phyloP scores from a whole-genome alignment of 2,113 vertebrate genomes.

The Baryphthengus martii region DNA sequence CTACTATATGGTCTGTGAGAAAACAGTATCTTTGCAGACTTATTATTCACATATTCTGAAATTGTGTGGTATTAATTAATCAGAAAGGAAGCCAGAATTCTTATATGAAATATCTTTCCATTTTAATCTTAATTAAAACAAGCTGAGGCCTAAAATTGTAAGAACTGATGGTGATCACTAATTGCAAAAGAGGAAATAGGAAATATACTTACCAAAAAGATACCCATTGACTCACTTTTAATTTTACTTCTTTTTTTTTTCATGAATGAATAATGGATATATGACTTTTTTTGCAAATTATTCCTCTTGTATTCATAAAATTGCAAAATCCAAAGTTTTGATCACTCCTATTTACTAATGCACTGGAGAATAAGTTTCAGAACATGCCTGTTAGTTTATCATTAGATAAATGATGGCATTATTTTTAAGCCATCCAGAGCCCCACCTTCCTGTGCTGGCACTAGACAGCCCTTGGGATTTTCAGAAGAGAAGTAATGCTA shows the following conservation, averaged over 20 bases:
- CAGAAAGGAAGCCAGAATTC: slow-evolving; percentile 23
- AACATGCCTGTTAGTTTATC: not conserved
- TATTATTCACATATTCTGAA: slow-evolving; percentile 28
- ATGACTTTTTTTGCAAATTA: not conserved
- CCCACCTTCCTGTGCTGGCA: not conserved
- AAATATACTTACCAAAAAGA: not conserved
- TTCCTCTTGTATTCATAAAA: not conserved
- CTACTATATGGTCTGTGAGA: slow-evolving; percentile 44
- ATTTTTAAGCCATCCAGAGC: not conserved
- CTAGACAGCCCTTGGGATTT: not conserved
- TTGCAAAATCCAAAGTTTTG: not conserved
- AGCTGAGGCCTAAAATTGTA: slow-evolving; percentile 3
- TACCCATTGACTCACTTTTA: not conserved
- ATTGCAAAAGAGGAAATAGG: not conserved
- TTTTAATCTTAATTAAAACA: slow-evolving; percentile 51
- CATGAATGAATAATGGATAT: not conserved
- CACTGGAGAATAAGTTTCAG: not conserved
- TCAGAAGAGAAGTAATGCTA: not conserved
- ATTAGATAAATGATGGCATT: not conserved
- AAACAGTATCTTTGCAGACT: slow-evolving; percentile 47
- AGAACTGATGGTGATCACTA: not conserved
- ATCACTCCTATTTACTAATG: not conserved
- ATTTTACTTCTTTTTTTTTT: not conserved
- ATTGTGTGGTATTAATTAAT: slow-evolving; percentile 50
- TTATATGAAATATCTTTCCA: slow-evolving; percentile 34